Evolutionary conservation across 2,113 vertebrate species (phyloP).

Genomic region (Phodopus roborovskii): DNA sequence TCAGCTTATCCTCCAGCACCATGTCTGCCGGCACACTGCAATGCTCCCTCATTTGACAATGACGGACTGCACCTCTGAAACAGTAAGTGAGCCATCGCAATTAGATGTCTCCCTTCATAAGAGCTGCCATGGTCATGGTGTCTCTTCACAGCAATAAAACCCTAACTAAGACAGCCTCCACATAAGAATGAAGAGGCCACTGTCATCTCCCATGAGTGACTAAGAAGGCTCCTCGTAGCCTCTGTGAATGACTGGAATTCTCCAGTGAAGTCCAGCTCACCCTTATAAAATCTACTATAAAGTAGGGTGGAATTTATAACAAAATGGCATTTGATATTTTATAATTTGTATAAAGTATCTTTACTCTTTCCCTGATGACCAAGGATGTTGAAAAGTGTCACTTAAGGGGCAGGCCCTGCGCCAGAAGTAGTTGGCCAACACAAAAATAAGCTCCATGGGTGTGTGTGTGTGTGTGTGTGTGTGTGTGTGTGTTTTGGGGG

Average conservation of each 20-base stretch:
- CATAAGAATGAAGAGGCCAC: background rate
- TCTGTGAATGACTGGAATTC: background rate
- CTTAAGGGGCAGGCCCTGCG: background rate
- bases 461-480: background rate
- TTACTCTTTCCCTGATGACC: background rate
- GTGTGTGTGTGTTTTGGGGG: background rate
- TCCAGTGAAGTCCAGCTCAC: background rate
- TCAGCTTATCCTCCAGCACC: no score
- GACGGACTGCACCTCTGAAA: no score
- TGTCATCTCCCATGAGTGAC: background rate
- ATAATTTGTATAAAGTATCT: background rate
- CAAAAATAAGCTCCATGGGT: background rate
- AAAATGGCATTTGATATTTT: background rate
- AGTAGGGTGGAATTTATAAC: background rate
- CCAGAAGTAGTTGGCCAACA: background rate
- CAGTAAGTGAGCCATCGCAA: no score
- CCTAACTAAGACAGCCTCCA: background rate
- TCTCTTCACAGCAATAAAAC: no score
- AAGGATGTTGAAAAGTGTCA: background rate
- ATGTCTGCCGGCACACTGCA: no score
- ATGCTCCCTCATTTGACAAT: no score
- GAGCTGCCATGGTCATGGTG: no score
- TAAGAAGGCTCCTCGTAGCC: rapidly evolving
- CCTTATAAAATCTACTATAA: background rate
- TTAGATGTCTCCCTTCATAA: no score